Conservation (phyloP, 2,797 vertebrate genomes). For the Eulemur mongoz region DNA sequence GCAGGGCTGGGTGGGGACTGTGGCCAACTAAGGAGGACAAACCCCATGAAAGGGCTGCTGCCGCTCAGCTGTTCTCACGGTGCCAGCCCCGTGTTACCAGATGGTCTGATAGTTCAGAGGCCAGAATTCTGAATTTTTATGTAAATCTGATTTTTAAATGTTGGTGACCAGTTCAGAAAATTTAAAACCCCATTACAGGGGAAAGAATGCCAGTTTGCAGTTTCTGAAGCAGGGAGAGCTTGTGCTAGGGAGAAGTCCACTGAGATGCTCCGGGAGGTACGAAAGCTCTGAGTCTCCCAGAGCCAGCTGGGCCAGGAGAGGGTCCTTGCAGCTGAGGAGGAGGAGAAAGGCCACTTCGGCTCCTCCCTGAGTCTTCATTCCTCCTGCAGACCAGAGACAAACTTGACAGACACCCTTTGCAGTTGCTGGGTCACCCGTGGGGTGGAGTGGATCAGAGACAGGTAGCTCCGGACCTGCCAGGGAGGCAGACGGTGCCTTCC, state of each 20-base stretch:
- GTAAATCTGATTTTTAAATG: conserved; percentile 25
- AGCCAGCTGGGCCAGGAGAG: not conserved
- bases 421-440: not conserved
- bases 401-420: not conserved
- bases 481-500: not conserved
- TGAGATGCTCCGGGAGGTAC: not conserved
- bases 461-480: not conserved
- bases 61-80: not conserved
- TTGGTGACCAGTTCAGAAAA: conserved; percentile 31
- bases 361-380: too few species aligned
- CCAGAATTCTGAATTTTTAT: conserved; percentile 12
- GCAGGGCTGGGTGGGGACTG: not conserved
- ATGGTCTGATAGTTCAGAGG: not conserved
- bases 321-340: not conserved
- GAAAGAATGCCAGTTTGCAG: not conserved
- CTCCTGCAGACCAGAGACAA: not conserved
- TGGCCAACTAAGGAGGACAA: not conserved
- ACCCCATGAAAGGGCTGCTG: not conserved
- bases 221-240: not conserved
- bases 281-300: not conserved
- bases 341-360: not conserved
- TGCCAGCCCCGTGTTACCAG: not conserved
- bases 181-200: not conserved
- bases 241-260: not conserved
- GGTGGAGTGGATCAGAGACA: not conserved